phyloP scores from a whole-genome alignment of 2,113 vertebrate genomes.

The Caranx ignobilis region DNA sequence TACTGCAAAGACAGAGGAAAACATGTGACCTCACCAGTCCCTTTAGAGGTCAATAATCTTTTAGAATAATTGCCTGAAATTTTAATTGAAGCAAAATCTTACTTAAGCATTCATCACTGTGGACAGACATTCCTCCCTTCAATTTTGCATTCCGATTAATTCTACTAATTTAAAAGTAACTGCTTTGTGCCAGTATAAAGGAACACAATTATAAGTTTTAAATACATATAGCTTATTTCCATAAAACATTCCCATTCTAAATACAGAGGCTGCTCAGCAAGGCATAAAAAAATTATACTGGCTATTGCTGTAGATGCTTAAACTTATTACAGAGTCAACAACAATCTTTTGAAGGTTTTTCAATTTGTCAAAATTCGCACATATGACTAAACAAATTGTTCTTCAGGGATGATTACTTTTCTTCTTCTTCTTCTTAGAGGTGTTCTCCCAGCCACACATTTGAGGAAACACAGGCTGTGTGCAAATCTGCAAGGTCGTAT shows the following conservation, averaged over 20 bases:
- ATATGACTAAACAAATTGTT: conserved; percentile 56
- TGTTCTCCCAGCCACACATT: conserved; percentile 12
- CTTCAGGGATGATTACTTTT: conserved; percentile 61
- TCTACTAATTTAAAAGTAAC: conserved; percentile 87
- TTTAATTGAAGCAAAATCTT: conserved; percentile 91
- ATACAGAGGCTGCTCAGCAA: conserved; percentile 84
- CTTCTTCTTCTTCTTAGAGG: background rate
- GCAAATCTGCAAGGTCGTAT: conserved; percentile 44
- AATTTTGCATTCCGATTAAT: conserved; percentile 87
- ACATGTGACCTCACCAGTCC: conserved; percentile 87
- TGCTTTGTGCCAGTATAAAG: conserved; percentile 85
- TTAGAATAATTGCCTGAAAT: conserved; percentile 88
- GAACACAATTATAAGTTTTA: conserved; percentile 89
- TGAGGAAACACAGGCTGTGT: conserved; percentile 34
- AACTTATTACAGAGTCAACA: conserved; percentile 77
- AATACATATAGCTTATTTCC: conserved; percentile 88
- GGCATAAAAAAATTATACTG: conserved; percentile 80
- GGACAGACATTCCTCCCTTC: conserved; percentile 77
- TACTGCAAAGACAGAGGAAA: conserved; percentile 88
- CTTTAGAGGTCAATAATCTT: conserved; percentile 89
- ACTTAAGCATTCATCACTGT: conserved; percentile 82
- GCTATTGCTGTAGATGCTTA: conserved; percentile 67
- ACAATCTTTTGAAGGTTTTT: conserved; percentile 67
- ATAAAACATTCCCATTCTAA: conserved; percentile 86
- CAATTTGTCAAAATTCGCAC: conserved; percentile 57